Base-by-base conservation (phyloP, 1,140 invertebrate species). In the Drosophila pandora region DNA sequence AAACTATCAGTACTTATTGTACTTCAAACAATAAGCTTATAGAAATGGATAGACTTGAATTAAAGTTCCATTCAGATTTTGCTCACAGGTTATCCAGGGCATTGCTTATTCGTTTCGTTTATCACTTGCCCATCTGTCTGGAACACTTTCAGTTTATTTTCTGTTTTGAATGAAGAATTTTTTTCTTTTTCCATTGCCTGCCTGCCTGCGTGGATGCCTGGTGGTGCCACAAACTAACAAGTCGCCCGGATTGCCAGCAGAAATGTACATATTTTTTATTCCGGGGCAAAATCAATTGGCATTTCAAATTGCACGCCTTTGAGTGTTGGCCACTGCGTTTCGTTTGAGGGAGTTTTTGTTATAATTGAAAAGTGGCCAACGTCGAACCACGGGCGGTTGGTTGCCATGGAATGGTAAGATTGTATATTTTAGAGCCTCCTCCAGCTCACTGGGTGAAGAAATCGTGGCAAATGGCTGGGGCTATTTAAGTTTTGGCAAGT, bases 301-400 rank as follows among this genome's bases (percentile, higher is more conserved):
- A 88, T 88, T 87, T 88, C 49, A 72, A 87, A 87, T 87, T 87
- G 82, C 74, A 79, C 83, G 82, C 82, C 82, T 87, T 87, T 87
- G 82, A 76, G 72, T 65, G 48, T 58, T 48, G 71, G 41, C 30
- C 65, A 68, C 71, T 74, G 71, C 60, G 71, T 74, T 74, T 75
- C 71, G 71, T 75, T 74, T 75, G 60, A 65, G 61, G 61, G 60
- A 53, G 59, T 74, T 72, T 77, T 71, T 64, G 63, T 65, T 82
- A 88, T 87, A 82, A 87, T 87, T 82, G 82, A 87, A 88, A 87
- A 83, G 67, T 87, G 78, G 59, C 50, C 61, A 48, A 41, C 32
- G 28, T 30, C 63, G 13, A 64, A 47, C 56, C 53, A 28, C 47
- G 30, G 60, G 13, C 13, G 13, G 37, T 39, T 4, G n/a, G 12